Conservation (phyloP, 2,888 invertebrate genomes). For the Orthonevra nobilis region DNA sequence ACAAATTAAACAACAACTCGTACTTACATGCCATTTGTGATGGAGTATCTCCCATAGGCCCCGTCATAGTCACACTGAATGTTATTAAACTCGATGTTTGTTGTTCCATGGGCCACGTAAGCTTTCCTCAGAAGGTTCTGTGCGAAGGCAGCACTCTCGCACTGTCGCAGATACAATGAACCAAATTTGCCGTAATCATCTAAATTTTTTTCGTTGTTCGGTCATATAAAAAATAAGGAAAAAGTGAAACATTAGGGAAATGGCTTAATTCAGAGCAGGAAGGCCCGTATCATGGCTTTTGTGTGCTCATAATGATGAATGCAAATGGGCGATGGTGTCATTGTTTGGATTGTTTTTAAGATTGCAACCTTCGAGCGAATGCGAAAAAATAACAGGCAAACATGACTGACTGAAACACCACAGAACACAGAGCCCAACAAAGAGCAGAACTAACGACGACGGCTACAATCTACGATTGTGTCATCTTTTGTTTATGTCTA, state of each 20-base stretch:
- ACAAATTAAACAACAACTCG: not conserved
- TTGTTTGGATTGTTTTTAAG: constrained; percentile 38
- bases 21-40: constrained; percentile 82
- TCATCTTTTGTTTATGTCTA: constrained; percentile 35
- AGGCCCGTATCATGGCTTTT: not conserved
- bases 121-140: constrained; percentile 81
- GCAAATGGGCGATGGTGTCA: constrained; percentile 38
- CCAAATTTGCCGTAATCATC: constrained; percentile 79
- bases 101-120: constrained; percentile 83
- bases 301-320: constrained; percentile 28
- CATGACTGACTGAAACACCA: not conserved
- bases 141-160: constrained; percentile 84
- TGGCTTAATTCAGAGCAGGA: not conserved
- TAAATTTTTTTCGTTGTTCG: constrained; percentile 36
- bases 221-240: not conserved
- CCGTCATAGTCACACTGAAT: constrained; percentile 85
- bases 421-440: not conserved
- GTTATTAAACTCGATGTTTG: constrained; percentile 81
- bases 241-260: constrained; percentile 7
- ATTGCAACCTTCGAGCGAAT: constrained; percentile 50
- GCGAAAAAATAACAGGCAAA: constrained; percentile 2
- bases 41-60: constrained; percentile 82
- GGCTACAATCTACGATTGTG: constrained; percentile 32
- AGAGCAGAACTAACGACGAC: too few species aligned
- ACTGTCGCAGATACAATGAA: constrained; percentile 83